Percentiles rank a stretch among this genome's conserved stretches.
These are phyloP conservation scores for Ficedula albicollis DNA, from an alignment of 2,797 vertebrate species.

Conservation along the genomic window DNA sequence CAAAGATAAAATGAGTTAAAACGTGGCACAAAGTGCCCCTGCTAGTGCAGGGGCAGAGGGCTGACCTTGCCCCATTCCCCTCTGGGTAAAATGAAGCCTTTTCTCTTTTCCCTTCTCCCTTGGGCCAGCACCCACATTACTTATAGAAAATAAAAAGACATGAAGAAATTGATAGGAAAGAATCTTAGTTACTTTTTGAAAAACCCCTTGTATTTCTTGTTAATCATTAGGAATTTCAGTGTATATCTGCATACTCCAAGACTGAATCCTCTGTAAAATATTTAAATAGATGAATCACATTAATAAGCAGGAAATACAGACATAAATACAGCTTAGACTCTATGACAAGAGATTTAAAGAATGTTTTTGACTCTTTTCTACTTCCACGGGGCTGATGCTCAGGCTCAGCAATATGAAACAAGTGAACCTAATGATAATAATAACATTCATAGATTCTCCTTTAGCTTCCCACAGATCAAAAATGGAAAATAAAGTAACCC, in stretches of 20 bases:
- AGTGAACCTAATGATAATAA: slow-evolving; percentile 10
- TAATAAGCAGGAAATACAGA: not conserved
- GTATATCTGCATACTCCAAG: not conserved
- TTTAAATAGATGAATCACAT: not conserved
- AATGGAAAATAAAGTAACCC: slow-evolving; percentile 34
- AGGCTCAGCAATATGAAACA: not conserved
- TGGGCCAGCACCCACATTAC: not conserved
- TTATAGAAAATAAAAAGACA: not conserved
- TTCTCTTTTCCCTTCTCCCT: not conserved
- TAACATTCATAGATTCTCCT: not conserved
- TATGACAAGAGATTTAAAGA: not conserved
- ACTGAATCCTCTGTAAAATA: not conserved
- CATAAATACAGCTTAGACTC: not conserved
- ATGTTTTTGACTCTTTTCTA: not conserved
- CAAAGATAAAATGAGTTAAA: not conserved
- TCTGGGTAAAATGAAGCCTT: not conserved
- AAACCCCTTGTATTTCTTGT: not conserved
- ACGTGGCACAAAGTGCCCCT: not conserved
- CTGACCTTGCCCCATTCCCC: not conserved
- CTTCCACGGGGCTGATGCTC: not conserved
- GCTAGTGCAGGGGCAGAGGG: not conserved
- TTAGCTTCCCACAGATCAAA: slow-evolving; percentile 35
- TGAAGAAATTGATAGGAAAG: not conserved
- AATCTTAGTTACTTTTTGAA: not conserved
- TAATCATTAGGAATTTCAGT: not conserved